Conservation (phyloP, 37 sponge, comb jelly and placozoan species). For the Sycon ciliatum region DNA sequence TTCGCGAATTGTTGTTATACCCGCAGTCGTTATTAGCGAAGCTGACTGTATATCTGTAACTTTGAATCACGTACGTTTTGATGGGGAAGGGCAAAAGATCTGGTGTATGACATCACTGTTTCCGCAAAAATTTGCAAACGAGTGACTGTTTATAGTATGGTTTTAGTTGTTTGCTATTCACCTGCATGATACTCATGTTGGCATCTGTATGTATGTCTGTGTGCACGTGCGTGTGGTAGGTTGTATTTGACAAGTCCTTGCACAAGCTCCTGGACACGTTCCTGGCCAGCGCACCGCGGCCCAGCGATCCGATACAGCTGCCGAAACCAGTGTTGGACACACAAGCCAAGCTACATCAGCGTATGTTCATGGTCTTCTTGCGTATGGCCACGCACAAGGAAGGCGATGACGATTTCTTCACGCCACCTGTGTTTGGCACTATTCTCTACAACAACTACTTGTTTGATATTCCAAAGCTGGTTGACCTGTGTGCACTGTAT, state of each 20-base stretch:
- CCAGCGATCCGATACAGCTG: background rate
- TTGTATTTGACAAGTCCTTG: constrained; percentile 53
- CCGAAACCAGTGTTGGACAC: constrained; percentile 11
- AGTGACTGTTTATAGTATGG: no score
- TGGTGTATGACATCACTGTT: no score
- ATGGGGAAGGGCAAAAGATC: no score
- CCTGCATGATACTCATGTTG: no score
- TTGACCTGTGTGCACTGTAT: constrained; percentile 72
- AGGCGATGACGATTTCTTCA: constrained; percentile 35
- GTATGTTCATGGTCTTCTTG: constrained; percentile 61
- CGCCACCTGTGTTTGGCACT: constrained; percentile 35
- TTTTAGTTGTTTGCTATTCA: no score
- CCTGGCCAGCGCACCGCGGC: constrained; percentile 50
- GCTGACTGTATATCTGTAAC: no score
- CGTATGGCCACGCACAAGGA: constrained; percentile 71
- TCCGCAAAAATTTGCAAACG: no score
- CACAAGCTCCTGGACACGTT: constrained; percentile 57
- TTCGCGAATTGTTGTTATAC: no score
- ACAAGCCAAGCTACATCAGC: constrained; percentile 32
- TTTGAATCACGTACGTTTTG: no score
- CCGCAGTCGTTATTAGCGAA: no score
- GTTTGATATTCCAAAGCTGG: constrained; percentile 62
- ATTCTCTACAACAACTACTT: constrained; percentile 63
- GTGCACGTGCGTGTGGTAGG: constrained; percentile 25
- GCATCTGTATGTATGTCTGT: no score